Evolutionary conservation across 2,888 invertebrate species (phyloP).

Genomic region (Cheilosia soror): DNA sequence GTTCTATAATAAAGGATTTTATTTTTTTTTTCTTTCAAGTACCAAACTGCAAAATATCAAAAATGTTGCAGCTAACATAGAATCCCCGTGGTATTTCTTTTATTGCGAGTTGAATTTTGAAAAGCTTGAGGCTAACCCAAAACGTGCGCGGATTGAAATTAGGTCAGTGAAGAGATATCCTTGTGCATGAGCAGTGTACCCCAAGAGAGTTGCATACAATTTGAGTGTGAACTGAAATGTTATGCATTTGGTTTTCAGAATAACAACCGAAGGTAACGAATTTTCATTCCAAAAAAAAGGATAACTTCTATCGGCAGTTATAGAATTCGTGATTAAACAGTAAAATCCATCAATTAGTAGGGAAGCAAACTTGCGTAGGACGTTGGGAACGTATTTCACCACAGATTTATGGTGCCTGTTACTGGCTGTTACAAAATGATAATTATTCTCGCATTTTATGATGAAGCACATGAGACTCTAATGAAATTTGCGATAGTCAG

Average conservation of each 20-base stretch:
- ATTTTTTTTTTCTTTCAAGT: not conserved
- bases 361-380: slow-evolving; percentile 28
- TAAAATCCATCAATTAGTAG: slow-evolving; percentile 31
- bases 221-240: not conserved
- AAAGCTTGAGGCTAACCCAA: slow-evolving; percentile 37
- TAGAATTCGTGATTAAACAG: slow-evolving; percentile 35
- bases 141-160: slow-evolving; percentile 32
- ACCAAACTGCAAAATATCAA: slow-evolving; percentile 26
- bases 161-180: slow-evolving; percentile 29
- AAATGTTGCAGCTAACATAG: slow-evolving; percentile 15
- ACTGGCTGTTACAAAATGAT: slow-evolving; percentile 43
- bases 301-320: not conserved
- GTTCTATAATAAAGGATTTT: not conserved
- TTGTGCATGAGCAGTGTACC: not conserved
- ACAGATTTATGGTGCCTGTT: slow-evolving; percentile 36
- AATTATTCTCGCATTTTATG: slow-evolving; percentile 43
- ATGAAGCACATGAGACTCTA: slow-evolving; percentile 38
- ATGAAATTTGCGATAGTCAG: slow-evolving; percentile 57
- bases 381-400: slow-evolving; percentile 27
- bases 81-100: slow-evolving; percentile 22
- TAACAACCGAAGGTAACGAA: not conserved
- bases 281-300: not conserved
- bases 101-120: slow-evolving; percentile 42
- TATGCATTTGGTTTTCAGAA: slow-evolving; percentile 7
- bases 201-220: not conserved